Base-by-base conservation (phyloP, 2,888 invertebrate species). In the Endotricha flammealis region DNA sequence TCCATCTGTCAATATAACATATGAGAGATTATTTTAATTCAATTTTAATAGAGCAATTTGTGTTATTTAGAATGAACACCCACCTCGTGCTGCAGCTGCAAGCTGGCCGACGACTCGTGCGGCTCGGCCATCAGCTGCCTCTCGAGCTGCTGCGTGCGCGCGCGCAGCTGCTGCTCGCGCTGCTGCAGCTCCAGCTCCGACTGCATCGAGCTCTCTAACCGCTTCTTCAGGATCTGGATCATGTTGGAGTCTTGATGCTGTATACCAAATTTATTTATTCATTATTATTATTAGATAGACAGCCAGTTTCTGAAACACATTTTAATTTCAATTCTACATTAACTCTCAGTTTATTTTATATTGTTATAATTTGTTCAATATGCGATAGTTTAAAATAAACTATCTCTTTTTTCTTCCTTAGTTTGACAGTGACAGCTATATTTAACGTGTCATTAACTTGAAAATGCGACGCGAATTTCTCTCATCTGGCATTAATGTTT, bases 181-280 rank as follows among this genome's bases (percentile, higher is more conserved):
- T 88, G 88, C 48, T 91, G 90, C 20, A 92, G 68, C 47, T 91
- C 89, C 23, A 89, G 81, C 53, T 93, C 92, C 1, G 89, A 88
- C 27, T 90, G 88, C 61, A 93, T 75, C 0, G 91, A 89, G 0
- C 88, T 86, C 47, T 93, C 91, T 3, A 94, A 66, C 0, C 90
- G 88, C 40, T 89, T 86, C 47, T 91, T 87, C 51, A 92, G 79
- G 36, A 91, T 90, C 54, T 90, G 88, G 44, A 92, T 90, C 64
- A 92, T 88, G 50, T 89, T 86, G 1, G 91, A 89, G 65, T 92
- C 92, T 64, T 92, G 91, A 13, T 89, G 86, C 76, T 91, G 88
- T n/a, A n/a, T n/a, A 16, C 27, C 4, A n/a, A n/a, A 6, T 6
- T 17, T 17, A 17, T 17, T 17, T 6, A 6, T 6, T 17, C 7